Conservation (phyloP, 2,113 vertebrate species). For the Polyodon spathula region DNA sequence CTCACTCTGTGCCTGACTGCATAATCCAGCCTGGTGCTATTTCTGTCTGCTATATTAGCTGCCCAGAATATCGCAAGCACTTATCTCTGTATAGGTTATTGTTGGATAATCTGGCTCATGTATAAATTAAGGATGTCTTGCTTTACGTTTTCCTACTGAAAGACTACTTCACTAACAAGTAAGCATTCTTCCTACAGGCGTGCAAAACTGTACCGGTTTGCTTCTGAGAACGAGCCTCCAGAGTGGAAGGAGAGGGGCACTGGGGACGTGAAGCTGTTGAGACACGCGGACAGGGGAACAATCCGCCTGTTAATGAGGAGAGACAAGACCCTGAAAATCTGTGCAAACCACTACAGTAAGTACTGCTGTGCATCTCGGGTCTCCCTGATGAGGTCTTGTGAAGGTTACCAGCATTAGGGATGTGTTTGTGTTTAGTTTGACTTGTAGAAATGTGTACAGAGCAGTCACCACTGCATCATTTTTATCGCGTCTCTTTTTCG, state of each 20-base stretch:
- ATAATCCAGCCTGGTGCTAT: background rate
- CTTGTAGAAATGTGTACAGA: too few relatives aligned
- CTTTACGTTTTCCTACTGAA: too few relatives aligned
- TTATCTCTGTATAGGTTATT: too few relatives aligned
- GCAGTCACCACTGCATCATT: background rate
- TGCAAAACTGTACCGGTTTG: conserved; percentile 91
- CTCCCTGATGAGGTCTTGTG: too few relatives aligned
- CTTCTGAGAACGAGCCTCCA: conserved; percentile 88
- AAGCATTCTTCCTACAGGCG: conserved; percentile 66
- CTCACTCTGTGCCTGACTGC: background rate
- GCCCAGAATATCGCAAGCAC: too few relatives aligned
- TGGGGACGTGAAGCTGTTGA: conserved; percentile 90
- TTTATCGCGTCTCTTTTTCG: too few relatives aligned
- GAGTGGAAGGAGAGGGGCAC: conserved; percentile 98
- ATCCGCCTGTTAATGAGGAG: conserved; percentile 95
- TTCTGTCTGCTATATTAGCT: background rate
- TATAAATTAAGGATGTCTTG: too few relatives aligned
- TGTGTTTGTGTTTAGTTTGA: too few relatives aligned
- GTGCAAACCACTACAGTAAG: conserved; percentile 94
- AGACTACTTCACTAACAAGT: too few relatives aligned
- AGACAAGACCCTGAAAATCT: conserved; percentile 95
- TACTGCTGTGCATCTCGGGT: conserved; percentile 12
- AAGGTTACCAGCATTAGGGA: too few relatives aligned
- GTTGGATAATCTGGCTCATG: too few relatives aligned
- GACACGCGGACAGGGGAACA: conserved; percentile 87